Base-by-base conservation (phyloP, 1,140 invertebrate species). In the Caenorhabditis brenneri region DNA sequence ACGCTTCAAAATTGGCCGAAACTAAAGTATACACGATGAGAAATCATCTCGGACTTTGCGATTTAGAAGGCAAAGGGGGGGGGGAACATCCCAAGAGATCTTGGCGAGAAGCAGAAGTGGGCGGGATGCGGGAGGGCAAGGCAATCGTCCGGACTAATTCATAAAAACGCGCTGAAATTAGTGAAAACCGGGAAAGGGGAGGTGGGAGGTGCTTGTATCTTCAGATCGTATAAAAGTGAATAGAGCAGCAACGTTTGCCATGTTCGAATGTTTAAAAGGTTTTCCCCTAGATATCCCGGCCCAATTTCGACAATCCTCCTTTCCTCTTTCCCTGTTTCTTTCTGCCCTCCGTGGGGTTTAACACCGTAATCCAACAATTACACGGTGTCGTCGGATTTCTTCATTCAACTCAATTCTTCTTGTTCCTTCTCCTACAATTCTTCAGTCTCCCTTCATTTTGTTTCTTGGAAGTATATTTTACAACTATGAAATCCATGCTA, bases 111-210 rank as follows among this genome's bases (percentile, higher is more conserved):
- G 58, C 29, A 65, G 58, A 33, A 74, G 65, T 74, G 65, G 65
- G 65, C 65, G 65, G 65, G 65, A 74, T 42, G 65, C 65, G 65
- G 36, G 65, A 74, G 36, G 65, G n/a, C 65, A 74, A 74, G 33
- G n/a, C 65, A 42, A 74, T 42, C 36, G 27, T 74, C 65, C 19
- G 65, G 65, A 42, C 65, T 39, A 42, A 74, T 74, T 74, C 36
- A 74, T 74, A 74, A 74, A 74, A 74, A 74, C 65, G 65, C 65
- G 65, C 65, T 74, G 65, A 74, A 74, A 74, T 74, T 74, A 74
- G 65, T 74, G 36, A 31, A 74, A 74, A 74, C 65, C 65, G 65
- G 65, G 65, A 74, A 74, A 39, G 36, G 36, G 65, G 29, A 22
- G 36, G 65, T n/a, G 65, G 65, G 65, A 74, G 36, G 65, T 74